phyloP scores from a whole-genome alignment of 1,140 invertebrate species.

The Oryzaephilus surinamensis region DNA sequence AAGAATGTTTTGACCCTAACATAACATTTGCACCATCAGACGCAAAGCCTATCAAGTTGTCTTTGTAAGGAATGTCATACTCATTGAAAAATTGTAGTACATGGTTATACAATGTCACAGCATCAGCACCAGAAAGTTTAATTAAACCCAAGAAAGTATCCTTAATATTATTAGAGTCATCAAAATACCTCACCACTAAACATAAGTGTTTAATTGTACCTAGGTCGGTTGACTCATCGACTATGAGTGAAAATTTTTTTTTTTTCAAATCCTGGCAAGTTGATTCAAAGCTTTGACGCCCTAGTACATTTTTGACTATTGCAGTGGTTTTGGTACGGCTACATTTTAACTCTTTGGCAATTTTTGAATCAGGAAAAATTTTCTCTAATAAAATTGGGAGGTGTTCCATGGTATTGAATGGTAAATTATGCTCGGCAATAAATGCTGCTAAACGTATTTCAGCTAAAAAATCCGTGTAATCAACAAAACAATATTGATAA shows the following conservation, averaged over 20 bases:
- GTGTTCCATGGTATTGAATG: slow-evolving; percentile 13
- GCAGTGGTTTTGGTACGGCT: slow-evolving; percentile 11
- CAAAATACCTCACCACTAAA: slow-evolving; percentile 22
- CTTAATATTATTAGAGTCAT: slow-evolving; percentile 8
- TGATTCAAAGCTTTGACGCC: background rate
- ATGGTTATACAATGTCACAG: slow-evolving; percentile 17
- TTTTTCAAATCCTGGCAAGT: slow-evolving; percentile 19
- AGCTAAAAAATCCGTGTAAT: background rate
- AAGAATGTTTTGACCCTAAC: slow-evolving; percentile 10
- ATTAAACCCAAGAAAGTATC: slow-evolving; percentile 27
- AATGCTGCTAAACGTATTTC: slow-evolving; percentile 10
- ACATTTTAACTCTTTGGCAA: slow-evolving; percentile 12
- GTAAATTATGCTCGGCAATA: slow-evolving; percentile 18
- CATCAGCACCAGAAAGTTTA: slow-evolving; percentile 18
- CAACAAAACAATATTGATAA: background rate
- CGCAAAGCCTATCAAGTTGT: slow-evolving; percentile 35
- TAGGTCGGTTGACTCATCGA: slow-evolving; percentile 35
- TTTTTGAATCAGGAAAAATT: slow-evolving; percentile 14
- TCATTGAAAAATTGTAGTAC: slow-evolving; percentile 26
- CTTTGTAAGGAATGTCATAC: slow-evolving; percentile 30
- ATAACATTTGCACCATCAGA: slow-evolving; percentile 28
- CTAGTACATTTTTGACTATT: slow-evolving; percentile 9
- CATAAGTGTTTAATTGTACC: slow-evolving; percentile 27
- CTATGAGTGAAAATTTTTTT: slow-evolving; percentile 33
- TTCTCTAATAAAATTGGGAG: slow-evolving; percentile 9